Base-by-base conservation (phyloP, 2,797 vertebrate genomes). In the Cossypha dichroa region DNA sequence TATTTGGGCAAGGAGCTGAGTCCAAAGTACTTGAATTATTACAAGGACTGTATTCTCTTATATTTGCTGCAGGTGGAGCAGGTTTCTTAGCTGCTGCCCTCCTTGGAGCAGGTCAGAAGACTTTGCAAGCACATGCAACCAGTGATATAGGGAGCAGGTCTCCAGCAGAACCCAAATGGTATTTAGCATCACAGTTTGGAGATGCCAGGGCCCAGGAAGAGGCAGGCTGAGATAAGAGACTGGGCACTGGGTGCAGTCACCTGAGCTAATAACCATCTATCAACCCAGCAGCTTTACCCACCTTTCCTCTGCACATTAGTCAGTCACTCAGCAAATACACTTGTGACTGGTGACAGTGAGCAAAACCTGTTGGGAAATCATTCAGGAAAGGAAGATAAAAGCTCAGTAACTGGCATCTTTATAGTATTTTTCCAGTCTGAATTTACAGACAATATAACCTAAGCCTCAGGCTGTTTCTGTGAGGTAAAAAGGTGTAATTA, bases 41-140 rank as follows among this genome's bases (percentile, higher is more conserved):
- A 22, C 0, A 6, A 73, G 29, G 17, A 36, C 19, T n/a, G 1
- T 15, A 3, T 74, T 38, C 15, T 74, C 25, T n/a, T 38, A 4
- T 1, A 10, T 88, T 80, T 77, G 20, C 64, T 82, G 36, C 45
- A 55, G 56, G 43, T 85, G 45, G 60, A 80, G 9, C 0, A 4
- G 31, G 15, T 83, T 83, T 86, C 31, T 51, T 54, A 64, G 58
- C 43, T 73, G 21, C 31, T 85, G 46, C 21, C 19, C 78, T 66
- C 31, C 38, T 16, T 46, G 59, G 23, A 78, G 38, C 73, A 60
- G 31, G 75, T 22, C 33, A 62, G 41, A 54, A 59, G 26, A 28
- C 15, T 59, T 68, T 46, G 33, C 0, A 5, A 36, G 19, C 0
- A 1, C 11, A 3, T 41, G 36, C 18, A 46, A n/a, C 10, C 1